These are phyloP conservation scores for Myotis myotis DNA, from an alignment of 2,797 vertebrate species.

Conservation along the genomic window DNA sequence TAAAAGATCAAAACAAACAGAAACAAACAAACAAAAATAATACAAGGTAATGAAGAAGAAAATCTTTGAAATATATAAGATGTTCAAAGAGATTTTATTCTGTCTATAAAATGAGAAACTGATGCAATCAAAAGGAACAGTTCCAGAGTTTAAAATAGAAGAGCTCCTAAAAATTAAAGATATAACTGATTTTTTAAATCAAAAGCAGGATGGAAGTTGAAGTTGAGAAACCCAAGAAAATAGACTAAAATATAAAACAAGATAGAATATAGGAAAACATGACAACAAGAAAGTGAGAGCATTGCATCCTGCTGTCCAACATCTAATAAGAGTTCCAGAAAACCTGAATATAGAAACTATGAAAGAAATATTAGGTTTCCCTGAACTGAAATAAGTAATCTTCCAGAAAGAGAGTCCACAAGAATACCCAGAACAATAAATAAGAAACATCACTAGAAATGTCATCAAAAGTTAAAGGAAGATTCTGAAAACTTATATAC, in stretches of 20 bases:
- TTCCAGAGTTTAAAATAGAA: not conserved
- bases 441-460: not conserved
- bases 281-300: not conserved
- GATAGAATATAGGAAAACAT: not conserved
- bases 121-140: not conserved
- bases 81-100: not conserved
- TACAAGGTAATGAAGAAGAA: not conserved
- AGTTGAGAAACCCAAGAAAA: not conserved
- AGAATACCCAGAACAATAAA: not conserved
- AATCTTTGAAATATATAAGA: not conserved
- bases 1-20: not conserved
- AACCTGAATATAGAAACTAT: not conserved
- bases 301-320: not conserved
- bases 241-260: not conserved
- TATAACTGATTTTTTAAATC: not conserved
- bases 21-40: not conserved
- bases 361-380: not conserved
- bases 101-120: not conserved
- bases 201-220: not conserved
- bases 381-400: constrained; percentile 12
- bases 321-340: constrained; percentile 11
- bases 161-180: not conserved
- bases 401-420: constrained; percentile 5
- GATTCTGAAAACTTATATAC: not conserved
- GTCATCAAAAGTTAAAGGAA: not conserved